These are phyloP conservation scores for Mesocentrotus franciscanus DNA, from an alignment of 53 echinoderm and acorn worm species.

Conservation along the genomic window DNA sequence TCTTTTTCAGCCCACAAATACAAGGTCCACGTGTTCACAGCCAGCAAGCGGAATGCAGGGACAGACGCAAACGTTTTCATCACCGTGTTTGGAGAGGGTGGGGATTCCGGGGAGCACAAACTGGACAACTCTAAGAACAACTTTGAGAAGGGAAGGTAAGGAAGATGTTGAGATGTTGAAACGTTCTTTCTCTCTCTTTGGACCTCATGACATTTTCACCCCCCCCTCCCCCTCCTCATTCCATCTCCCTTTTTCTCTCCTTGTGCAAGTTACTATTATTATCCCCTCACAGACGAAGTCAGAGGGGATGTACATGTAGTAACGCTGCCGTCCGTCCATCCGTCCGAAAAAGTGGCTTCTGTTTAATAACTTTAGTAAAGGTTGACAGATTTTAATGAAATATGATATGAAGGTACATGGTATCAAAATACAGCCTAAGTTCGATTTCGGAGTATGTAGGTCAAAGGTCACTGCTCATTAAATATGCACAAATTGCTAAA, in stretches of 20 bases:
- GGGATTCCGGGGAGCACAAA: slow-evolving; percentile 88
- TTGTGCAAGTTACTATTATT: too few relatives aligned
- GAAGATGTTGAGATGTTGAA: not conserved
- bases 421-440: too few relatives aligned
- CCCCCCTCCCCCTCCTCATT: not conserved
- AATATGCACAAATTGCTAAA: too few relatives aligned
- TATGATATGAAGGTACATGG: too few relatives aligned
- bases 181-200: not conserved
- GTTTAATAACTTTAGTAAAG: too few relatives aligned
- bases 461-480: too few relatives aligned
- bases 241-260: not conserved
- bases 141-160: slow-evolving; percentile 96
- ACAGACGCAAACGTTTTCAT: slow-evolving; percentile 96
- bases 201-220: not conserved
- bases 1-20: slow-evolving; percentile 83
- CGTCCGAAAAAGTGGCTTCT: too few relatives aligned
- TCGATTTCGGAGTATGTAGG: too few relatives aligned
- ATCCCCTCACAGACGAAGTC: too few relatives aligned
- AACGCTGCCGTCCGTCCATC: too few relatives aligned
- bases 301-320: too few relatives aligned
- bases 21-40: slow-evolving; percentile 92
- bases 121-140: slow-evolving; percentile 93
- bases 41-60: slow-evolving; percentile 92
- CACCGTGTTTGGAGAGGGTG: slow-evolving; percentile 92
- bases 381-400: too few relatives aligned